Conservation (phyloP, 2,888 invertebrate genomes). For the Bimastos eiseni region DNA sequence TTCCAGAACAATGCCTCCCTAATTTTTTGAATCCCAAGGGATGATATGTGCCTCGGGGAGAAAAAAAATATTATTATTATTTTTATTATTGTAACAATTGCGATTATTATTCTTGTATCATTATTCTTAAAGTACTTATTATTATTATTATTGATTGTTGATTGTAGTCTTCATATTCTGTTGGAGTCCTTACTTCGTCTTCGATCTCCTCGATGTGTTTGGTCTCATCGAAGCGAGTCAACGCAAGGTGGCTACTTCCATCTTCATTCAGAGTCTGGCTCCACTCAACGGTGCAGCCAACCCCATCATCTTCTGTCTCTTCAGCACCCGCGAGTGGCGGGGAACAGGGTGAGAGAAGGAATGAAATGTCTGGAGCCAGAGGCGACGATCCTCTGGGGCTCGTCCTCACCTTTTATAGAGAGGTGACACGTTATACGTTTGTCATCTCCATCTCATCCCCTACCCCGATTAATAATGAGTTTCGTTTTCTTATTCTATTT, state of each 20-base stretch:
- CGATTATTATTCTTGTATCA: neutral
- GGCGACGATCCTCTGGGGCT: too few relatives aligned
- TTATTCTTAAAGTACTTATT: neutral
- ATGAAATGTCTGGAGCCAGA: too few relatives aligned
- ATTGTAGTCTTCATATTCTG: constrained; percentile 85
- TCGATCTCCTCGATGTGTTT: constrained; percentile 67
- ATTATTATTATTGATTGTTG: constrained; percentile 17
- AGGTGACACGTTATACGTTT: too few relatives aligned
- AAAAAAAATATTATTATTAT: too few relatives aligned
- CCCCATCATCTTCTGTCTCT: constrained; percentile 89
- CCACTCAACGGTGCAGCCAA: constrained; percentile 91
- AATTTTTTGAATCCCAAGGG: too few relatives aligned
- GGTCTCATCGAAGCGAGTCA: constrained; percentile 70
- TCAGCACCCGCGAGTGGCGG: constrained; percentile 68
- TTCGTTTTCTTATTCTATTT: too few relatives aligned
- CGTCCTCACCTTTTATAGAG: too few relatives aligned
- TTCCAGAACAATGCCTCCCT: too few relatives aligned
- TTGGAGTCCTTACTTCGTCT: constrained; percentile 93
- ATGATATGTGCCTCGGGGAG: too few relatives aligned
- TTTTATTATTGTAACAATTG: too few relatives aligned
- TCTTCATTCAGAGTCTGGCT: constrained; percentile 87
- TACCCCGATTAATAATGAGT: too few relatives aligned
- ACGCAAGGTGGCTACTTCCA: constrained; percentile 80
- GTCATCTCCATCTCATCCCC: too few relatives aligned
- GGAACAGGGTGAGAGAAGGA: neutral